Evolutionary conservation across 2,888 invertebrate genomes (phyloP).

Genomic region (Magallana nippona): DNA sequence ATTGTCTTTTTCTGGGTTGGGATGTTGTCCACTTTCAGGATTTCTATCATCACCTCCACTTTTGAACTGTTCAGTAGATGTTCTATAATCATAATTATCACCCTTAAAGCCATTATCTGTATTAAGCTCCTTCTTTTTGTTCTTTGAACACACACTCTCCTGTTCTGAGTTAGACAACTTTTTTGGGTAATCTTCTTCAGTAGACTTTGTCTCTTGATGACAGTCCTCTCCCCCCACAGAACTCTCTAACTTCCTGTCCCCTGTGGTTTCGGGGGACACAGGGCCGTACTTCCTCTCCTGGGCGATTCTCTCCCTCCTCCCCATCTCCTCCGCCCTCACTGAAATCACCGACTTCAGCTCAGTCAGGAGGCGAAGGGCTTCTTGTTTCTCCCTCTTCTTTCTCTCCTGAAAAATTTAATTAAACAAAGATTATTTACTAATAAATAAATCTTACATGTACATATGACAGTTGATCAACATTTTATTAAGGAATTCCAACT

Average conservation of each 20-base stretch:
- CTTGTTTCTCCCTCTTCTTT: conserved; percentile 66
- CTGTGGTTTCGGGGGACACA: background rate
- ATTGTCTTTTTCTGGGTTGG: background rate
- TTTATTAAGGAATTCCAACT: no score
- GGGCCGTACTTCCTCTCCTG: conserved; percentile 48
- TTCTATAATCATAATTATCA: background rate
- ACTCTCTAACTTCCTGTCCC: background rate
- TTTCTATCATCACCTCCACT: background rate
- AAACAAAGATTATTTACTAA: background rate
- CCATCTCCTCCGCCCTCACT: conserved; percentile 67
- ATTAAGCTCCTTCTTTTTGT: background rate
- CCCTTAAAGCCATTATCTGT: background rate
- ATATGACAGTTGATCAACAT: background rate
- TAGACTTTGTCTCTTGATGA: no score
- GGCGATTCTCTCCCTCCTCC: conserved; percentile 63
- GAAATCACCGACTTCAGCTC: conserved; percentile 75
- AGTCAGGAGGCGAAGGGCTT: conserved; percentile 69
- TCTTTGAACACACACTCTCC: background rate
- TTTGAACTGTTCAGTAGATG: background rate
- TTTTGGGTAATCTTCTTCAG: background rate
- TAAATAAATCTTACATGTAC: background rate
- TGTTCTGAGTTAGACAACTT: background rate
- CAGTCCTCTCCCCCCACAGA: background rate
- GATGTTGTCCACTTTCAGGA: background rate
- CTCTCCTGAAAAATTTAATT: conserved; percentile 59